Conservation (phyloP, 1,140 invertebrate genomes). For the Drosophila insularis region DNA sequence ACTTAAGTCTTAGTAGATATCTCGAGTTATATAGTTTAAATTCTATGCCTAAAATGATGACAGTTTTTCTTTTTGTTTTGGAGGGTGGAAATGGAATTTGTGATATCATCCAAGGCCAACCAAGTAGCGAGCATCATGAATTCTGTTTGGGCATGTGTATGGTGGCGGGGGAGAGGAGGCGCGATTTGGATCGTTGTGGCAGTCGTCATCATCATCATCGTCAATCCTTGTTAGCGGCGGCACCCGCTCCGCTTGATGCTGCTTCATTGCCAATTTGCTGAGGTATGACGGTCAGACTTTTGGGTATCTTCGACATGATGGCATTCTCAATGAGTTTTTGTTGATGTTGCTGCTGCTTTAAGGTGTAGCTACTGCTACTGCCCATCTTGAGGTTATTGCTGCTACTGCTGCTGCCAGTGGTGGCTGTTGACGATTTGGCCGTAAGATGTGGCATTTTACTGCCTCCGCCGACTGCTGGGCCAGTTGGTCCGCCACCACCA, state of each 20-base stretch:
- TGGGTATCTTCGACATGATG: constrained; percentile 88
- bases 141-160: background rate
- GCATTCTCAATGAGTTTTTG: constrained; percentile 76
- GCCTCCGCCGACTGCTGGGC: background rate
- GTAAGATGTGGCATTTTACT: constrained; percentile 67
- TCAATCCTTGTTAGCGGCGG: background rate
- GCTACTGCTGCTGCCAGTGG: constrained; percentile 25
- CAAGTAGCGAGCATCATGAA: background rate
- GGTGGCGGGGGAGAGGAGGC: background rate
- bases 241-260: background rate
- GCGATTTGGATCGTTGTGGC: constrained; percentile 7
- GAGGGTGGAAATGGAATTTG: constrained; percentile 24
- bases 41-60: constrained; percentile 10
- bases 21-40: background rate
- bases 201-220: background rate
- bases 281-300: constrained; percentile 89
- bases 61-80: background rate
- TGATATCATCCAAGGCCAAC: constrained; percentile 23
- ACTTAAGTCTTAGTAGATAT: constrained; percentile 8
- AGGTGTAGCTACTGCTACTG: constrained; percentile 32
- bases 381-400: constrained; percentile 23
- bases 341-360: constrained; percentile 59
- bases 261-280: constrained; percentile 81
- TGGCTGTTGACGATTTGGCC: constrained; percentile 60
- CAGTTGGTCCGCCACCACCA: constrained; percentile 19